Conservation (phyloP, 2,888 invertebrate genomes). For the Oligia latruncula region DNA sequence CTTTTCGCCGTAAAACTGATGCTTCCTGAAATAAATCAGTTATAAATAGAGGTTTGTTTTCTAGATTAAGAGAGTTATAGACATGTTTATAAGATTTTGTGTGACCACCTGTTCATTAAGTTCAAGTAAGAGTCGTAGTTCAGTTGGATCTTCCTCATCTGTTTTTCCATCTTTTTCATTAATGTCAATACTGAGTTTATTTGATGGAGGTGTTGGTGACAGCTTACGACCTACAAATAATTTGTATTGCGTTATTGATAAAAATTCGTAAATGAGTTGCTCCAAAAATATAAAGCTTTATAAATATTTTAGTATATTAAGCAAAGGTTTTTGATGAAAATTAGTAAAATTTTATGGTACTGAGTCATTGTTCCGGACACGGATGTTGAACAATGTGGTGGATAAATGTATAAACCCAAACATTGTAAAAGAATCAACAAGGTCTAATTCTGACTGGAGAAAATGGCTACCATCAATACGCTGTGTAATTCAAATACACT, state of each 20-base stretch:
- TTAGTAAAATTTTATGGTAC: conserved; percentile 66
- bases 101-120: conserved; percentile 94
- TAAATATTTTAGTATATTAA: conserved; percentile 56
- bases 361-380: conserved; percentile 60
- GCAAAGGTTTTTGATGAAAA: conserved; percentile 58
- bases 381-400: conserved; percentile 54
- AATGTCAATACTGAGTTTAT: conserved; percentile 91
- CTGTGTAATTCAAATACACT: conserved; percentile 74
- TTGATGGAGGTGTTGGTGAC: conserved; percentile 92
- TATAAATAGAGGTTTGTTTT: not conserved
- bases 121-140: conserved; percentile 95
- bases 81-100: conserved; percentile 2
- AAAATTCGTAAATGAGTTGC: not conserved
- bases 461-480: conserved; percentile 89
- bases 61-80: not conserved
- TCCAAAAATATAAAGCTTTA: conserved; percentile 49
- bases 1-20: conserved; percentile 94
- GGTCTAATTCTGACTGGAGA: conserved; percentile 81
- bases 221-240: conserved; percentile 91
- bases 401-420: conserved; percentile 62
- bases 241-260: conserved; percentile 42
- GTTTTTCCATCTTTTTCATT: conserved; percentile 94
- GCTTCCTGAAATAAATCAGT: conserved; percentile 91
- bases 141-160: conserved; percentile 95
- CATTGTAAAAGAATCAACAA: conserved; percentile 71